These are phyloP conservation scores for Steinernema hermaphroditum DNA, from an alignment of 2,888 invertebrate species.

Conservation along the genomic window DNA sequence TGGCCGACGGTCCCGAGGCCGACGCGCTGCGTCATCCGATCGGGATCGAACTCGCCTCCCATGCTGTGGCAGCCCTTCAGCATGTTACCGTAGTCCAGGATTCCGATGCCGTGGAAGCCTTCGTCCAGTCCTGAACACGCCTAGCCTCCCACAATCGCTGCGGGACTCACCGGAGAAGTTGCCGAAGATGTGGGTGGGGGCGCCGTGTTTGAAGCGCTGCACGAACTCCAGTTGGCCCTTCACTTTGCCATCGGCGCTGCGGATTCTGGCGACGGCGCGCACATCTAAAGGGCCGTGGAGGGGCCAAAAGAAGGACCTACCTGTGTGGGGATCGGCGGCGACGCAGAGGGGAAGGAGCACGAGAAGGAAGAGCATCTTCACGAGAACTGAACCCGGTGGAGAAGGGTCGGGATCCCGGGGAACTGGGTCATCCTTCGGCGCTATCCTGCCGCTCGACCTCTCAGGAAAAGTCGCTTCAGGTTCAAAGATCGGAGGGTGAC, in stretches of 20 bases:
- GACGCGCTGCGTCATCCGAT: conserved; percentile 31
- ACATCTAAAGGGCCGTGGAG: neutral
- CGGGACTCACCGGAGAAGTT: conserved; percentile 32
- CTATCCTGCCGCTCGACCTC: too few relatives aligned
- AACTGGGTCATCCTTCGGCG: too few relatives aligned
- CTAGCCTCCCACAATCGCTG: too few relatives aligned
- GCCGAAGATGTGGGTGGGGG: conserved; percentile 33
- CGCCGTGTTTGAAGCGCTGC: conserved; percentile 33
- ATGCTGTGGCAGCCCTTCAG: conserved; percentile 35
- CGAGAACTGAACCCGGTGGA: neutral
- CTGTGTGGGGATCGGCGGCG: neutral
- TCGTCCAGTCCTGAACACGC: neutral
- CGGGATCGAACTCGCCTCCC: conserved; percentile 37
- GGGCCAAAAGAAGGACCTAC: neutral
- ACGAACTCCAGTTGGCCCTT: conserved; percentile 31
- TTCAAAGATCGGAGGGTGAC: too few relatives aligned
- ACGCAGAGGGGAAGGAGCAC: neutral
- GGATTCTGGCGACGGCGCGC: conserved; percentile 29
- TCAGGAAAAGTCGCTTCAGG: too few relatives aligned
- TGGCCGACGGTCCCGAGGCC: conserved; percentile 2
- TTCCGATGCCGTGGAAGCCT: conserved; percentile 31
- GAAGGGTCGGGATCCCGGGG: too few relatives aligned
- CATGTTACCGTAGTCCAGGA: conserved; percentile 36
- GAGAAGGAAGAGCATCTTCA: neutral
- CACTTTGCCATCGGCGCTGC: conserved; percentile 33